These are phyloP conservation scores for Phasianus colchicus DNA, from an alignment of 2,113 vertebrate species.

Conservation along the genomic window DNA sequence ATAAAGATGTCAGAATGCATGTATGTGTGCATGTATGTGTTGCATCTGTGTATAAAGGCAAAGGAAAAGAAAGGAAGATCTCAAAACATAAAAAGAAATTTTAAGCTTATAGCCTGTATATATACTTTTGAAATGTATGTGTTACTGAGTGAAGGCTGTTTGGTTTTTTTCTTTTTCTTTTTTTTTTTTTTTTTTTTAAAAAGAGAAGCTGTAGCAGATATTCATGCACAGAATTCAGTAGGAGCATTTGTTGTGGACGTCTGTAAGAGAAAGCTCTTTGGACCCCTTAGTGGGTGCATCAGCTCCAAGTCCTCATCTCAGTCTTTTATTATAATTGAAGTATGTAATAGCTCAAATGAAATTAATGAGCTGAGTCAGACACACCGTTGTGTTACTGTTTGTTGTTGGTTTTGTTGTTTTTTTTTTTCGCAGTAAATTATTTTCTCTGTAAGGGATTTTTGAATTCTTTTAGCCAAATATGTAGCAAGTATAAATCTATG, in stretches of 20 bases:
- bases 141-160: background rate
- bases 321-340: background rate
- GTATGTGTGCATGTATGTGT: no score
- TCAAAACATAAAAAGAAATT: background rate
- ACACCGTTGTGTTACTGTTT: no score
- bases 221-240: accelerated
- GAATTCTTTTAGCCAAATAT: background rate
- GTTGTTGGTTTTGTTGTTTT: background rate
- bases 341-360: background rate
- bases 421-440: background rate
- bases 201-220: accelerated
- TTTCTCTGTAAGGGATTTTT: background rate
- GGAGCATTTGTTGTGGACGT: background rate
- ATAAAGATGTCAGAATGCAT: background rate
- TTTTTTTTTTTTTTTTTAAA: no score
- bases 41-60: background rate
- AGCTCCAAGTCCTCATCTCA: background rate
- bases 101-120: background rate
- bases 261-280: background rate
- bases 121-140: background rate
- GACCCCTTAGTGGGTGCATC: background rate
- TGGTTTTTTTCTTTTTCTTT: background rate
- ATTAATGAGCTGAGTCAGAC: background rate
- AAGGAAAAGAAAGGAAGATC: accelerated
- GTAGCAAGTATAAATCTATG: background rate